Evolutionary conservation across 2,888 invertebrate species (phyloP), one percentile per base, ranked within the genome.

Genomic region (Drosophila paranaensis): DNA sequence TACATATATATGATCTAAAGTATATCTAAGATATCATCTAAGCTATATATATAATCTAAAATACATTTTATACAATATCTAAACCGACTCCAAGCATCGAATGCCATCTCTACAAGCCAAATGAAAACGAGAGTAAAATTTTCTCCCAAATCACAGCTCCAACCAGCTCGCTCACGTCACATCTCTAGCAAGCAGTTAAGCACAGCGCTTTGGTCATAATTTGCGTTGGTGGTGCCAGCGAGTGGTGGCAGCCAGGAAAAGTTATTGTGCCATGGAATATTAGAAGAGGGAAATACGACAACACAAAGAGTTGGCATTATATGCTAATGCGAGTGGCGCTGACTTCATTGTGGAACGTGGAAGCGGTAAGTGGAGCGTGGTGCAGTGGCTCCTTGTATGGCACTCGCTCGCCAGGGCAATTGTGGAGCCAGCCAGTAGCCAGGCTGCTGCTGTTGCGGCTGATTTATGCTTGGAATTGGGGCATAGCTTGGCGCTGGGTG

Each of bases 291-390:
- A 75, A 75, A 73, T 72, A 64, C 33, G 39, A 35, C 71, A 33
- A 40, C 30, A 46, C n/a, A n/a, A 43, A 40, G 16, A 74, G 63
- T 56, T 20, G 69, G 73, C 42, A 63, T 66, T 82, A 66, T 86
- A 83, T 83, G 82, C 78, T 72, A 88, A 79, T 79, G 73, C 66
- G 63, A 67, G 40, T 43, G 57, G 16, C 58, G 71, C 61, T 54
- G 80, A 79, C 66, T 71, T 79, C 65, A 66, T 76, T 79, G 71
- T 71, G 50, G 42, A 20, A n/a, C 40, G 54, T 30, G 53, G 37
- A 40, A 50, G 33, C 56, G 74, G 67, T 30, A 78, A 74, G 60
- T 69, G 75, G 62, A 64, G 69, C 60, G 50, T 50, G 43, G 9
- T 69, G 50, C 76, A 57, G 25, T 35, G 65, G 55, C 55, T 53